Base-by-base conservation (phyloP, 2,113 vertebrate genomes). In the Taurulus bubalis region DNA sequence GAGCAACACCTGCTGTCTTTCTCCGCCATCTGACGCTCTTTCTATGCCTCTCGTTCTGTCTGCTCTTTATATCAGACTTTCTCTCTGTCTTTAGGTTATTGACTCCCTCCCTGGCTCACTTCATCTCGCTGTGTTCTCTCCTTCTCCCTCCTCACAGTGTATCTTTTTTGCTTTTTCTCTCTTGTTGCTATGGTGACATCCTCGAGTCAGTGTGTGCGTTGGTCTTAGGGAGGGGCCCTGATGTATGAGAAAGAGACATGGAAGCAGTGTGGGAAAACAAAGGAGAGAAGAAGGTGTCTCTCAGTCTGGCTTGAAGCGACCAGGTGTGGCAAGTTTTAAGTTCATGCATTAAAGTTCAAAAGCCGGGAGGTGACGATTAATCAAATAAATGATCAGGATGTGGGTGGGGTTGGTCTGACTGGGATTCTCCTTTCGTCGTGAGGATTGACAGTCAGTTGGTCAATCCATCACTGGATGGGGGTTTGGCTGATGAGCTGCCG, bases 101-200 rank as follows among this genome's bases (percentile, higher is more conserved):
- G 81, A 90, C 36, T 91, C 83, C 53, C 75, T 91, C 80, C 77
- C 70, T 66, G 45, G 85, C 69, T 89, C 76, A 83, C 82, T 82
- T 53, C 64, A 11, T 85, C 77, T 84, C 58, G 36, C 79, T 90
- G 66, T 83, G 70, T 83, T 88, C 84, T 85, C 86, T 85, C 59
- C 68, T 80, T 88, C 83, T 76, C 71, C 66, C 71, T 81, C 82
- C 70, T 78, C 85, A 80, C 86, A 75, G 79, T 89, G 77, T 77
- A 76, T 90, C 82, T 79, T 90, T 81, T 81, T 87, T 70, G 59
- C 83, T 89, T 79, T 85, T 83, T 82, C 83, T 87, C 87, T 87
- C 85, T 76, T 92, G 94, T 94, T 94, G 92, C 92, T 87, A 94
- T 93, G 92, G 92, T 42, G 90, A 94, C 93, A 86, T 86, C 82